phyloP scores from a whole-genome alignment of 2,888 invertebrate genomes.

The Phaedon cochleariae region DNA sequence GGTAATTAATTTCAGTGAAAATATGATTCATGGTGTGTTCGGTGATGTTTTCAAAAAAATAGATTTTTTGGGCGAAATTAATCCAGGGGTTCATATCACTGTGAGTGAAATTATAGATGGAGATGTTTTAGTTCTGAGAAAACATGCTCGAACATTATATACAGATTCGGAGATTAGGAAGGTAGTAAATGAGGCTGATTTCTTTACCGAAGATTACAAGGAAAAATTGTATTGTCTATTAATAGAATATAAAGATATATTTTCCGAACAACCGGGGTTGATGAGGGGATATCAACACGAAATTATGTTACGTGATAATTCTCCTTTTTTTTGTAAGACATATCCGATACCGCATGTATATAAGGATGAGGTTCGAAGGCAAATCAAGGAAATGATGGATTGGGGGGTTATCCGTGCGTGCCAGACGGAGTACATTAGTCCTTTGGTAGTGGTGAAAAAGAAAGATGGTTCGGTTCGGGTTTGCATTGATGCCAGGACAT shows the following conservation, averaged over 20 bases:
- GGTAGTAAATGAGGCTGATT: not conserved
- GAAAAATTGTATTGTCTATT: not conserved
- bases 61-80: not conserved
- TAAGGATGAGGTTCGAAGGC: slow-evolving; percentile 7
- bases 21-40: not conserved
- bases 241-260: not conserved
- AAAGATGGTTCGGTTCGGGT: slow-evolving; percentile 27
- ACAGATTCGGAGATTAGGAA: not conserved
- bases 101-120: not conserved
- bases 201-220: not conserved
- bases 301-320: not conserved
- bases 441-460: slow-evolving; percentile 28
- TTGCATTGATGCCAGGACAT: slow-evolving; percentile 30
- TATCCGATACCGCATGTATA: slow-evolving; percentile 15
- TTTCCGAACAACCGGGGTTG: not conserved
- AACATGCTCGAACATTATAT: not conserved
- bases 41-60: not conserved
- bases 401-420: slow-evolving; percentile 18
- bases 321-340: not conserved
- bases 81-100: not conserved
- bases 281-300: slow-evolving; percentile 26
- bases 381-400: slow-evolving; percentile 24
- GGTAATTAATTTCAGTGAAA: not conserved
- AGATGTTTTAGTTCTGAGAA: not conserved
- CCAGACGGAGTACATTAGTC: slow-evolving; percentile 22